Conservation (phyloP, 2,797 vertebrate genomes). For the Gastrophryne carolinensis region DNA sequence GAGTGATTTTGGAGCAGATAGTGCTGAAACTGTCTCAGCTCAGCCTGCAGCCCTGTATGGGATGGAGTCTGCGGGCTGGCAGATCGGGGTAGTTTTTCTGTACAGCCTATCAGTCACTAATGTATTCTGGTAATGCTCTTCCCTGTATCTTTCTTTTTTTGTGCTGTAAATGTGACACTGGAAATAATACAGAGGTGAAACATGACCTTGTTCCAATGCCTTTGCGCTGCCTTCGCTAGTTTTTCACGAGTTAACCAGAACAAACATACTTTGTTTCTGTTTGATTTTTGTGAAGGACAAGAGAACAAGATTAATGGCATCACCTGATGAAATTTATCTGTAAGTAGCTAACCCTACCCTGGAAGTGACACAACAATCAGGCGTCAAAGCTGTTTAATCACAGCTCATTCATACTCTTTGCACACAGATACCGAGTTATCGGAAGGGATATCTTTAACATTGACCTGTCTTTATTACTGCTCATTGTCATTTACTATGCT, state of each 20-base stretch:
- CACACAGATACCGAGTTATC: constrained; percentile 17
- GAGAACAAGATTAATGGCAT: constrained; percentile 41
- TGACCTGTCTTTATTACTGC: background rate
- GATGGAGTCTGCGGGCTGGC: no score
- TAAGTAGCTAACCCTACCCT: constrained; percentile 40
- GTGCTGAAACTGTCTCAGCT: no score
- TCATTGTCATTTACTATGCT: background rate
- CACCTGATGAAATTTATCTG: constrained; percentile 40
- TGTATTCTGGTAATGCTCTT: no score
- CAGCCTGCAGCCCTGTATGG: no score
- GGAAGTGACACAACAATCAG: constrained; percentile 21
- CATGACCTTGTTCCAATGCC: background rate
- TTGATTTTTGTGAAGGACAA: constrained; percentile 33
- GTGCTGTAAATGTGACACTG: background rate
- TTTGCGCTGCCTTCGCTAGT: background rate
- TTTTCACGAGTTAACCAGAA: background rate
- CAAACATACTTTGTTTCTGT: constrained; percentile 12
- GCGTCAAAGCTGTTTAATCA: constrained; percentile 21
- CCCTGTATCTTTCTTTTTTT: no score
- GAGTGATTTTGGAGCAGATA: no score
- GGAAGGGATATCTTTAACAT: background rate
- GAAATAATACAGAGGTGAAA: background rate
- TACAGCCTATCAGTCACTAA: no score
- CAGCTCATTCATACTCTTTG: constrained; percentile 17
- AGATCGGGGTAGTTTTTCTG: no score